Evolutionary conservation across 2,888 invertebrate genomes (phyloP), one percentile per base, ranked within the genome.

Genomic region (Pseudanteris insignis): DNA sequence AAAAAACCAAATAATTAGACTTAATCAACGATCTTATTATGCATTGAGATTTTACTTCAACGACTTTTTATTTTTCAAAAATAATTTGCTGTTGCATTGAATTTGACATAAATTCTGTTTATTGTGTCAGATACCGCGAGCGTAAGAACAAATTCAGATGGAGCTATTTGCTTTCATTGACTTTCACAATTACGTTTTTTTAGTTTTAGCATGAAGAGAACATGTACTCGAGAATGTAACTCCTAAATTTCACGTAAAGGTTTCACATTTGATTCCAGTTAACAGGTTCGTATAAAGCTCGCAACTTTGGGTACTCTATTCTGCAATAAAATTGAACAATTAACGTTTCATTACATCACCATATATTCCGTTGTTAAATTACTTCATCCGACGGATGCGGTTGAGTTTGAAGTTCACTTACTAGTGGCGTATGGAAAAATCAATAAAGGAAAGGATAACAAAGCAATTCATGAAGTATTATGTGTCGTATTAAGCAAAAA

Each of bases 101-200:
- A 47, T 47, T 47, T 47, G 41, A 41, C 26, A 38, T 37, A 48
- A 43, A 43, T 24, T 11, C 21, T 32, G 44, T 38, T 57, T 50
- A 44, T 59, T 36, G 34, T 32, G 36, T 53, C 41, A 18, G 51
- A 33, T 46, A 59, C 41, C 46, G 47, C 36, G 51, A 47, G 50
- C 46, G 53, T 44, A 50, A 54, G 50, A 61, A 46, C 55, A 58
- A 63, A 58, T 63, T 63, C 43, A 50, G 54, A 62, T 62, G 47
- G 51, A 62, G 51, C 55, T 57, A 62, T 62, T 57, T 57, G 51
- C 55, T 62, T 62, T 62, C 62, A 57, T 62, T 46, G 55, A 55
- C 55, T 62, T 57, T 36, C 47, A 18, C 25, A 50, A 44, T 55
- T 61, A 48, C 46, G 34, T n/a, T n/a, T n/a, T n/a, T n/a, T n/a